Evolutionary conservation across 1,140 invertebrate species (phyloP).

Genomic region (Drosophila bocki): DNA sequence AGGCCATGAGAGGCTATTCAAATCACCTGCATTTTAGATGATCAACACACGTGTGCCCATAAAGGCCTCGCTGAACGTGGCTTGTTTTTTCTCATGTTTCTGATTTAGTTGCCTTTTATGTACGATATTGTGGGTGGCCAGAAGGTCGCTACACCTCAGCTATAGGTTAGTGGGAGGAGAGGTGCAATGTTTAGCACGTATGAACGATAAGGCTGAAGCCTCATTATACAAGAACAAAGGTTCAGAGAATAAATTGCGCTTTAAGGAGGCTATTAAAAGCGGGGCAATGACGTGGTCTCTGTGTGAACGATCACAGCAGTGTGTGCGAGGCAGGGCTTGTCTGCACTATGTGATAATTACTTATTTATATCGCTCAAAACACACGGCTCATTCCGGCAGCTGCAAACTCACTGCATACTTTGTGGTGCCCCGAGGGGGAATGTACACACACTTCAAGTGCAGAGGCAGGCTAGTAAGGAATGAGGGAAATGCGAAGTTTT

Average conservation of each 20-base stretch:
- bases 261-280: constrained; percentile 53
- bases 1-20: constrained; percentile 16
- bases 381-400: constrained; percentile 31
- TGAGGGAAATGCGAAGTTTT: not conserved
- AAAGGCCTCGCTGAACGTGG: constrained; percentile 8
- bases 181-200: constrained; percentile 20
- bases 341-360: constrained; percentile 63
- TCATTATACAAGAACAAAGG: constrained; percentile 56
- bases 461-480: constrained; percentile 6
- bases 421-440: constrained; percentile 21
- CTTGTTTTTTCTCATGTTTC: constrained; percentile 4
- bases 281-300: constrained; percentile 5
- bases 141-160: constrained; percentile 33
- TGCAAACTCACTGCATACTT: constrained; percentile 40
- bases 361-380: constrained; percentile 61
- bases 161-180: not conserved
- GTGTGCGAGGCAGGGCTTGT: constrained; percentile 18
- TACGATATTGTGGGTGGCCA: not conserved
- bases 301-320: not conserved
- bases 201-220: constrained; percentile 15
- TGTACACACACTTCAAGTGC: constrained; percentile 14
- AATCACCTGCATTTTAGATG: constrained; percentile 29
- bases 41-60: constrained; percentile 24
- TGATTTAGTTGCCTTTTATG: not conserved
- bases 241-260: constrained; percentile 44